phyloP scores from a whole-genome alignment of 2,797 vertebrate species.

The Novumbra hubbsi region DNA sequence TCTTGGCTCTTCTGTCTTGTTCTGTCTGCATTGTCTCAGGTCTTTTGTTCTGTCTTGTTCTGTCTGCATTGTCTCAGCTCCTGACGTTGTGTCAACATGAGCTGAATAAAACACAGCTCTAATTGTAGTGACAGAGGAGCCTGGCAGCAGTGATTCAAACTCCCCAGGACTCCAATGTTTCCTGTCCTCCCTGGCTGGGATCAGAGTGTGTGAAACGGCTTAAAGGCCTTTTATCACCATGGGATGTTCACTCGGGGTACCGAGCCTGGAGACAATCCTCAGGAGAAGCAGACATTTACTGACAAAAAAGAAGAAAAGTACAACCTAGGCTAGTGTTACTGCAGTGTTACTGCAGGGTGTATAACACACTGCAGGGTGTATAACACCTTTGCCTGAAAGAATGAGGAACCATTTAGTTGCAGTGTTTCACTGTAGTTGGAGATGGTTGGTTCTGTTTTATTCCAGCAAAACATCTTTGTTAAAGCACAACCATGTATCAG shows the following conservation, averaged over 20 bases:
- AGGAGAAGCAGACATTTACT: constrained; percentile 26
- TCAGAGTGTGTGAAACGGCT: constrained; percentile 40
- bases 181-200: constrained; percentile 37
- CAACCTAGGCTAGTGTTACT: neutral
- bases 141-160: constrained; percentile 48
- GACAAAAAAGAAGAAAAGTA: neutral
- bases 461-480: no score
- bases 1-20: neutral
- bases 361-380: no score
- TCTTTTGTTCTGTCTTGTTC: neutral
- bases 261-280: constrained; percentile 48
- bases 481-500: no score
- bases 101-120: neutral
- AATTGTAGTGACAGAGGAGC: constrained; percentile 26
- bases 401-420: no score
- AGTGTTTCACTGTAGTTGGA: no score
- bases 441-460: no score
- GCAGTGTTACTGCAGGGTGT: no score
- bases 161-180: constrained; percentile 45
- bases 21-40: no score
- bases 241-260: constrained; percentile 44
- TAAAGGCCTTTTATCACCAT: constrained; percentile 37
- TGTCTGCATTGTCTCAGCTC: neutral
- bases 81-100: constrained; percentile 29
- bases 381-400: no score